A percentile compares a stretch with the other conserved stretches of the same genome.
Evolutionary conservation across 1,140 invertebrate species (phyloP).

Genomic region (Drosophila subobscura): DNA sequence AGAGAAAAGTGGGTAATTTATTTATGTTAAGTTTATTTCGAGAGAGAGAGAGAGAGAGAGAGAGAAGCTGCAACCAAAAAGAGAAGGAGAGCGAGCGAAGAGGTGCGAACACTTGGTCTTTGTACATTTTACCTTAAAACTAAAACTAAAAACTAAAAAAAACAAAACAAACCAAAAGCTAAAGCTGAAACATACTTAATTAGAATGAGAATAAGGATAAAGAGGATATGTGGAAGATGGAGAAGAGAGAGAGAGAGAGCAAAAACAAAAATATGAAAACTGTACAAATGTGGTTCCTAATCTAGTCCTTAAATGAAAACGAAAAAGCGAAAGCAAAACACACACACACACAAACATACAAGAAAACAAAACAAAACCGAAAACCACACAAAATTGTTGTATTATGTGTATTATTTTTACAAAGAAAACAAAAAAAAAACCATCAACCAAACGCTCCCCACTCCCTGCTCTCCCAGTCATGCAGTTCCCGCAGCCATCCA

Average conservation of each 20-base stretch:
- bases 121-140: conserved; percentile 68
- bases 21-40: conserved; percentile 18
- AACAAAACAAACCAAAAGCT: conserved; percentile 11
- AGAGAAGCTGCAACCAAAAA: conserved; percentile 55
- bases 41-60: conserved; percentile 20
- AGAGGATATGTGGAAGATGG: too few relatives aligned
- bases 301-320: conserved; percentile 74
- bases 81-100: not conserved
- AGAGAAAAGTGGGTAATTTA: not conserved
- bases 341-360: conserved; percentile 2
- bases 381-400: conserved; percentile 42
- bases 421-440: conserved; percentile 6
- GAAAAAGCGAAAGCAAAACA: conserved; percentile 13
- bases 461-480: conserved; percentile 21
- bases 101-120: conserved; percentile 48
- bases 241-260: conserved; percentile 17
- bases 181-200: conserved; percentile 29
- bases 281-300: conserved; percentile 83
- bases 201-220: conserved; percentile 5
- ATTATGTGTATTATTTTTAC: conserved; percentile 63
- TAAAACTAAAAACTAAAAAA: conserved; percentile 35
- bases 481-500: conserved; percentile 35
- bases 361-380: conserved; percentile 4
- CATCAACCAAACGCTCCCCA: conserved; percentile 28
- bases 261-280: conserved; percentile 63